These are phyloP conservation scores for Timema cristinae DNA, from an alignment of 2,888 invertebrate genomes.

Conservation along the genomic window DNA sequence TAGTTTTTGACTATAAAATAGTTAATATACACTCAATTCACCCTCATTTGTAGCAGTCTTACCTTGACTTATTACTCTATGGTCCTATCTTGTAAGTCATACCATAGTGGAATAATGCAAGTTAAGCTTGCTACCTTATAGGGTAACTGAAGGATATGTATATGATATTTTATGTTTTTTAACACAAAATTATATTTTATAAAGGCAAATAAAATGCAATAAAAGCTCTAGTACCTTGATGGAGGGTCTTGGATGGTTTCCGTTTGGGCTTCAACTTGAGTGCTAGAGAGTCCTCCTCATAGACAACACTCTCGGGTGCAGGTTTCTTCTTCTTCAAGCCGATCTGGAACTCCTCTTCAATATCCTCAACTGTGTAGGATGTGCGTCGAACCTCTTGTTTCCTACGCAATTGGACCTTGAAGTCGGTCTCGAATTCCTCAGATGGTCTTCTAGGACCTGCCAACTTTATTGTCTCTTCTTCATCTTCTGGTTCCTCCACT, in stretches of 20 bases:
- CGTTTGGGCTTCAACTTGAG: slow-evolving; percentile 64
- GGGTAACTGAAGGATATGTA: no score
- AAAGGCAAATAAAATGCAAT: no score
- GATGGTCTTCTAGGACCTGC: slow-evolving; percentile 30
- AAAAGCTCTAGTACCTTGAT: slow-evolving; percentile 35
- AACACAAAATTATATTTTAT: no score
- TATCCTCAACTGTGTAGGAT: slow-evolving; percentile 55
- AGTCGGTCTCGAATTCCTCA: slow-evolving; percentile 45
- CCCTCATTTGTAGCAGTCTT: no score
- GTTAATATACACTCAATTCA: no score
- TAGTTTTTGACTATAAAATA: no score
- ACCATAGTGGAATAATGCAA: no score
- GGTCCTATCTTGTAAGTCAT: no score
- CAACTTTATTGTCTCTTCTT: slow-evolving; percentile 19
- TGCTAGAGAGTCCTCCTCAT: slow-evolving; percentile 65
- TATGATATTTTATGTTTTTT: no score
- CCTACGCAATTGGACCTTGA: slow-evolving; percentile 48
- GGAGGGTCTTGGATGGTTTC: slow-evolving; percentile 49
- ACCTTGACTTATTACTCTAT: no score
- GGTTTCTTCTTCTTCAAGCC: slow-evolving; percentile 47
- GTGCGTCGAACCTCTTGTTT: slow-evolving; percentile 46
- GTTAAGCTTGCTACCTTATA: no score
- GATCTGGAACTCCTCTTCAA: slow-evolving; percentile 31
- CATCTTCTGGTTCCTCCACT: slow-evolving; percentile 29
- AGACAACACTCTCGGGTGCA: slow-evolving; percentile 49